Base-by-base conservation (phyloP, 2,797 vertebrate genomes). In the Dendrocincla tyrannina region DNA sequence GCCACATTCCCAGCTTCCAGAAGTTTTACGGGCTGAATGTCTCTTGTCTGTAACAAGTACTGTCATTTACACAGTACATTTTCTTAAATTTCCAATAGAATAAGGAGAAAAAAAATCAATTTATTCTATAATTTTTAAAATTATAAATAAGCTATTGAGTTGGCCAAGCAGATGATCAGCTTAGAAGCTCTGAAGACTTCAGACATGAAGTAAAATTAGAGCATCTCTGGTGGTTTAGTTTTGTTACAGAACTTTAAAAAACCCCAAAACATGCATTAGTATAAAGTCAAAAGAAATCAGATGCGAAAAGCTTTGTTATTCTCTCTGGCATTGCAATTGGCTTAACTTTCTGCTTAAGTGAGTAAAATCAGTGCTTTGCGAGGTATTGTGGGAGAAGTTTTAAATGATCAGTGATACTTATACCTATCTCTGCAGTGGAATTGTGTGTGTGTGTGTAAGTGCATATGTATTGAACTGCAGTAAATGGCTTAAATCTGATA, bases 401-500 rank as follows among this genome's bases (percentile, higher is more conserved):
- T 81, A 42, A 60, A 64, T 46, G 9, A 78, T 81, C 42, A 62
- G 15, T 49, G n/a, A 39, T 30, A 22, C 4, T 17, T 49, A 28
- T 16, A 60, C 1, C 0, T 53, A 68, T 8, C 10, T 80, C 44
- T 69, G 32, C 35, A 58, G 15, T 39, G 9, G 42, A 47, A 46
- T 32, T 80, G 41, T 67, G 10, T 59, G 17, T 14, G 39, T 28
- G 17, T 14, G 55, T 11, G 4, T 64, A 44, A n/a, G 18, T 18
- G 7, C 19, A 13, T 25, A 24, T 23, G 14, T 9, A 2, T 68
- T 55, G 78, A 47, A 27, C 20, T 55, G 42, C 58, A 81, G 42
- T 15, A 78, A 69, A 88, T 93, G 30, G n/a, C 35, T 94, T 88
- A 78, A 66, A 62, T 5, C 42, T 76, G 93, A 95, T 93, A 90